Evolutionary conservation across 1,140 invertebrate species (phyloP), one percentile per base, ranked within the genome.

Genomic region (Ectropis grisescens): DNA sequence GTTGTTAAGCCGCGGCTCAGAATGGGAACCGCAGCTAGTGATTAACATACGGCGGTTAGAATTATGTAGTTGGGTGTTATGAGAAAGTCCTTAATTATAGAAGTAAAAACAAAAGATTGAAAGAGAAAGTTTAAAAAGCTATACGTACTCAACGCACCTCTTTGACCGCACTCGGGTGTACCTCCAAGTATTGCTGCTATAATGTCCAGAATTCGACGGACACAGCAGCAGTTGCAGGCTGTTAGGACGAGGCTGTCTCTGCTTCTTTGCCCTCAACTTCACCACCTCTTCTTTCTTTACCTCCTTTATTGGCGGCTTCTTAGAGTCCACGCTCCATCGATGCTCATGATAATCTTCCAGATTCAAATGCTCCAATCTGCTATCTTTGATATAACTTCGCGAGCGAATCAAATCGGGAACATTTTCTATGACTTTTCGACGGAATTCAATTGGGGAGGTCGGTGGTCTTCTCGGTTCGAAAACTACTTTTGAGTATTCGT

Each of bases 131-230:
- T n/a, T n/a, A n/a, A n/a, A n/a, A n/a, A n/a, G n/a, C n/a, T n/a
- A n/a, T n/a, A n/a, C n/a, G n/a, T n/a, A n/a, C n/a, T n/a, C n/a
- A n/a, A n/a, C n/a, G n/a, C n/a, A 81, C 76, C 76, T 81, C 36
- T 75, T 76, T 0, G 76, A 81, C 25, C 76, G 52, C 7, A 79
- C 70, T 41, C 76, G 56, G 23, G 74, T 81, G 32, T 81, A 81
- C 30, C 74, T 56, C 74, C 76, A 81, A 1, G 76, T 81, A 33
- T 65, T 66, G 29, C 76, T 81, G 46, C 69, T 76, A 29, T 76
- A 79, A 33, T 79, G 74, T 13, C 74, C 76, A 15, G 69, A 75
- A 24, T 54, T 70, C 7, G 71, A 74, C 1, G 69, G 69, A 30
- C 76, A 81, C 7, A 81, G 42, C 10, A 81, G 37, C 31, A 81